These are phyloP conservation scores for Sceloporus undulatus DNA, from an alignment of 2,113 vertebrate genomes.

Conservation along the genomic window DNA sequence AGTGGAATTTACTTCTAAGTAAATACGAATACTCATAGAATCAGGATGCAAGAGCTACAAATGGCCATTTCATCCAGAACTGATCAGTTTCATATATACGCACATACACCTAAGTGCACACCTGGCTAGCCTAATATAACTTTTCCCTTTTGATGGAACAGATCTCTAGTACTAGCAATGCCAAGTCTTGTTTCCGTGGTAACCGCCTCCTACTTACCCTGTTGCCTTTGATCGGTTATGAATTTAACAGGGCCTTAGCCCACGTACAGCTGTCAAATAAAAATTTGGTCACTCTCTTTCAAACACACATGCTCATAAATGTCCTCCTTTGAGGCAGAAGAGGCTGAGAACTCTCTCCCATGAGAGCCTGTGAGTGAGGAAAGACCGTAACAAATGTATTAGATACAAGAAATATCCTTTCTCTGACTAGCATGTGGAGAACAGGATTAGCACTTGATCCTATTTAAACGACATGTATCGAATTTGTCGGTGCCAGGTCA, in stretches of 20 bases:
- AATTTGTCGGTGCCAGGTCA: neutral
- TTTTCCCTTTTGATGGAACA: slow-evolving; percentile 16
- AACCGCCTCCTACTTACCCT: slow-evolving; percentile 21
- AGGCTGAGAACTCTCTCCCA: rapidly evolving
- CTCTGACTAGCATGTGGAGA: slow-evolving; percentile 45
- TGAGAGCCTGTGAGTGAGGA: neutral
- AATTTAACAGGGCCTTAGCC: slow-evolving; percentile 18
- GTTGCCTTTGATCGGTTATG: slow-evolving; percentile 24
- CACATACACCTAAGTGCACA: neutral
- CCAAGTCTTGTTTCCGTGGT: slow-evolving; percentile 36
- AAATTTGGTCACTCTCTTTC: slow-evolving; percentile 28
- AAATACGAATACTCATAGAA: neutral
- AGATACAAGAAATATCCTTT: neutral
- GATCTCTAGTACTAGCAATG: neutral
- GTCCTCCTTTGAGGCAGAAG: neutral
- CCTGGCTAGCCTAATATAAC: slow-evolving; percentile 2
- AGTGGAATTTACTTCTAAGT: neutral
- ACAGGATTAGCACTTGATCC: slow-evolving; percentile 54
- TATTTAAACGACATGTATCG: neutral
- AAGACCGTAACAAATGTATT: neutral
- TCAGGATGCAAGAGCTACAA: neutral
- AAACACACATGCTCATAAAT: slow-evolving; percentile 14
- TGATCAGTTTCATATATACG: neutral
- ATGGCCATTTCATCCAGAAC: no score
- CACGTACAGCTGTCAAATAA: slow-evolving; percentile 21